Evolutionary conservation across 1,140 invertebrate species (phyloP).

Genomic region (Bombus waltoni): DNA sequence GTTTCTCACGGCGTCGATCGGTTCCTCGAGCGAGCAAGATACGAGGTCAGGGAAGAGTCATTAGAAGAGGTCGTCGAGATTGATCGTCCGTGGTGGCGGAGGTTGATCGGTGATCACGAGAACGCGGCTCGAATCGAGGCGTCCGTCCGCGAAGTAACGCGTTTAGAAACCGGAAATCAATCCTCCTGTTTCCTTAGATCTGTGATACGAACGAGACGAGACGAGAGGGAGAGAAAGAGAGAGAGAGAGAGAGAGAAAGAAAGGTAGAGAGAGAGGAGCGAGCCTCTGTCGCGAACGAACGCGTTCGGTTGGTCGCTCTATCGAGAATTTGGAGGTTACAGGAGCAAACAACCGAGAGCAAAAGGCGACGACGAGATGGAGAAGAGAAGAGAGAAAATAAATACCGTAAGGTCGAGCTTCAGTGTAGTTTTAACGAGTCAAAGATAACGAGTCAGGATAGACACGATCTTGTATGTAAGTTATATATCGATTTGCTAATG

Average conservation of each 20-base stretch:
- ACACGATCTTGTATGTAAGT: neutral
- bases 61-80: neutral
- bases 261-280: neutral
- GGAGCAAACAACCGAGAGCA: slow-evolving; percentile 7
- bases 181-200: slow-evolving; percentile 74
- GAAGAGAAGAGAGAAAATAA: neutral
- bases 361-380: slow-evolving; percentile 13
- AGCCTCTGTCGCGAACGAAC: neutral
- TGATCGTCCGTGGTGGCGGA: neutral
- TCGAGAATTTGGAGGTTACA: slow-evolving; percentile 15
- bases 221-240: neutral
- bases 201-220: slow-evolving; percentile 73
- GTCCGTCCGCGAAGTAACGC: slow-evolving; percentile 33
- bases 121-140: slow-evolving; percentile 20
- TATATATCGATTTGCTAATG: slow-evolving; percentile 10
- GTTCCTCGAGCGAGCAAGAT: neutral
- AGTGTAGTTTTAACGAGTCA: slow-evolving; percentile 34
- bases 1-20: slow-evolving; percentile 23
- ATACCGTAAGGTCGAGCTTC: slow-evolving; percentile 33
- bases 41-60: too few species aligned
- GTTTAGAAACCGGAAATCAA: slow-evolving; percentile 47
- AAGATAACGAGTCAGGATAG: neutral
- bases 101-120: neutral
- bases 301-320: slow-evolving; percentile 1
- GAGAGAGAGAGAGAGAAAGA: neutral